phyloP scores from a whole-genome alignment of 2,888 invertebrate species.

The Andrena fulva region DNA sequence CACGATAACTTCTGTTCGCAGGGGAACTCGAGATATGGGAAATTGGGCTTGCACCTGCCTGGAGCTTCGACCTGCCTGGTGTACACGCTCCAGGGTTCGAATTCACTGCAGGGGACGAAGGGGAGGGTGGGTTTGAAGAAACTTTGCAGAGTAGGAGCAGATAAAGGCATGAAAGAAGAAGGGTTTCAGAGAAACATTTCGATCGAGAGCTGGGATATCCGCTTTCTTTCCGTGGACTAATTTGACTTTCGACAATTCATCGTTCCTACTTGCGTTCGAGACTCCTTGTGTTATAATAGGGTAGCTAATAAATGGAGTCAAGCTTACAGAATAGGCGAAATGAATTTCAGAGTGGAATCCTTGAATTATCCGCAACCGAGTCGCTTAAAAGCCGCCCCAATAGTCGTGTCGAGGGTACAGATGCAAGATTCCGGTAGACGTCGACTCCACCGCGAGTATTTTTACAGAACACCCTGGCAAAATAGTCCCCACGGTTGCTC shows the following conservation, averaged over 20 bases:
- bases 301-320: too few relatives aligned
- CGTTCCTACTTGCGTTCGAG: too few relatives aligned
- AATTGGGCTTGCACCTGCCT: neutral
- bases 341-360: neutral
- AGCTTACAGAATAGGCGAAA: neutral
- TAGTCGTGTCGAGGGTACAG: neutral
- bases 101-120: neutral
- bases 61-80: neutral
- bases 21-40: neutral
- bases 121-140: neutral
- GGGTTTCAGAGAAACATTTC: neutral
- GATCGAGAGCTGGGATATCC: neutral
- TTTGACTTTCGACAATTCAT: too few relatives aligned
- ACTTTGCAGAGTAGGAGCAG: neutral
- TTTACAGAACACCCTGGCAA: constrained; percentile 9
- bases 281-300: too few relatives aligned
- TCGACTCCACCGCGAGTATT: constrained; percentile 1
- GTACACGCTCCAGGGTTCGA: neutral
- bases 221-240: too few relatives aligned
- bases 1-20: neutral
- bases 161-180: neutral
- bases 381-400: too few relatives aligned
- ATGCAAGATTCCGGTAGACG: neutral
- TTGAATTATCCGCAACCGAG: neutral
- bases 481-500: constrained; percentile 25